Conservation (phyloP, 2,797 vertebrate genomes). For the Limosa lapponica region DNA sequence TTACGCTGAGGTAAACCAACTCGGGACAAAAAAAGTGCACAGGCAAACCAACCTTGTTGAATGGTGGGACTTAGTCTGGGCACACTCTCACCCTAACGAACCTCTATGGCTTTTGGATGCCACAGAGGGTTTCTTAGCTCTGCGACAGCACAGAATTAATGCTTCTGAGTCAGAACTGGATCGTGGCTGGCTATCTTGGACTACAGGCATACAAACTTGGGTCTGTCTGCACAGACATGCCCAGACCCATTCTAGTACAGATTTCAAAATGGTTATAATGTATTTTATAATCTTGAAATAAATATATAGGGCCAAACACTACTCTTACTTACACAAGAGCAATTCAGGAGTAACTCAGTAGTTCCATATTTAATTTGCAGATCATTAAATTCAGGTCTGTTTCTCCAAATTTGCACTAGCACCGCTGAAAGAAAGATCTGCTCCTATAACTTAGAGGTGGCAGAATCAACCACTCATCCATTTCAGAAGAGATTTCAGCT, state of each 20-base stretch:
- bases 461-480: neutral
- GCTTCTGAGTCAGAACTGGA: neutral
- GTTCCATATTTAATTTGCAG: neutral
- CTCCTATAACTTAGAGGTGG: neutral
- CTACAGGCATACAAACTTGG: neutral
- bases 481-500: neutral
- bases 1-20: neutral
- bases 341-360: neutral
- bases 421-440: neutral
- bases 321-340: neutral
- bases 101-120: neutral
- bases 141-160: neutral
- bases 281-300: neutral
- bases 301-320: neutral
- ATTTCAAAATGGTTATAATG: neutral
- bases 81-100: fast-evolving
- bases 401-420: neutral
- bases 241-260: neutral
- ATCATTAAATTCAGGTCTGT: neutral
- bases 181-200: neutral
- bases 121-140: neutral
- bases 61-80: neutral
- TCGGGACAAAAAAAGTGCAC: neutral
- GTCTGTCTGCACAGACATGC: neutral
- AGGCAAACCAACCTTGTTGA: neutral